These are phyloP conservation scores for Blastomussa wellsi DNA, from an alignment of 92 coral and sea anemone genomes.

Conservation along the genomic window DNA sequence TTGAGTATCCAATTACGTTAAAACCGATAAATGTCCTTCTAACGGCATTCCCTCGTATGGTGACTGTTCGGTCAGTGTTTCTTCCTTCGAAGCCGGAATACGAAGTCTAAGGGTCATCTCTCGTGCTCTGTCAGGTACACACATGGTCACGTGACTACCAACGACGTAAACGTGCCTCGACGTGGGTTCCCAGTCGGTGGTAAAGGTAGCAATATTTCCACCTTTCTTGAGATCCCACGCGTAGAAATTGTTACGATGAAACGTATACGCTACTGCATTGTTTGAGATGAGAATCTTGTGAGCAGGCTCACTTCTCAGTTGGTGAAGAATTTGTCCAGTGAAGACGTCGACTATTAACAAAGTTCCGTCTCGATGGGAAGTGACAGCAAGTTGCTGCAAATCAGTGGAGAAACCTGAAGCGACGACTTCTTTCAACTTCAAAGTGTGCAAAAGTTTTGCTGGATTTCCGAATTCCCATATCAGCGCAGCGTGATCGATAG, in stretches of 20 bases:
- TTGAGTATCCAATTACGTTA: neutral
- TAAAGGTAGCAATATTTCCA: conserved; percentile 51
- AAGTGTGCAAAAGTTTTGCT: conserved; percentile 27
- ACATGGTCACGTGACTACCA: conserved; percentile 53
- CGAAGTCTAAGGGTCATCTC: conserved; percentile 39
- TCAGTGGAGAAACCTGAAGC: conserved; percentile 51
- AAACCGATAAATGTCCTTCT: conserved; percentile 26
- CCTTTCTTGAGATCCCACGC: conserved; percentile 55
- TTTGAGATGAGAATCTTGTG: conserved; percentile 48
- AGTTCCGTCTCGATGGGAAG: conserved; percentile 50
- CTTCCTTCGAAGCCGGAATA: conserved; percentile 27
- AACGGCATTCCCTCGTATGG: conserved; percentile 21
- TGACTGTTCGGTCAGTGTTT: neutral
- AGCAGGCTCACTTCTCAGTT: conserved; percentile 39
- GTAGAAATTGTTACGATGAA: conserved; percentile 58
- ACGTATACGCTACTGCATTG: conserved; percentile 49
- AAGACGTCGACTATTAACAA: conserved; percentile 40
- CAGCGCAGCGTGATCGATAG: conserved; percentile 40
- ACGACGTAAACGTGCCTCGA: conserved; percentile 60
- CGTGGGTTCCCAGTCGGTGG: conserved; percentile 63
- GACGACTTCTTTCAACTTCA: conserved; percentile 32
- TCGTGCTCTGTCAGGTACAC: conserved; percentile 45
- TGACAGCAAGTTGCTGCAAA: conserved; percentile 33
- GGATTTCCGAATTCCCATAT: conserved; percentile 50
- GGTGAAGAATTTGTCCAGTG: conserved; percentile 46